Percentiles rank a stretch among this genome's conserved stretches.
Evolutionary conservation across 2,113 vertebrate genomes (phyloP).

Genomic region (Grantiella picta): DNA sequence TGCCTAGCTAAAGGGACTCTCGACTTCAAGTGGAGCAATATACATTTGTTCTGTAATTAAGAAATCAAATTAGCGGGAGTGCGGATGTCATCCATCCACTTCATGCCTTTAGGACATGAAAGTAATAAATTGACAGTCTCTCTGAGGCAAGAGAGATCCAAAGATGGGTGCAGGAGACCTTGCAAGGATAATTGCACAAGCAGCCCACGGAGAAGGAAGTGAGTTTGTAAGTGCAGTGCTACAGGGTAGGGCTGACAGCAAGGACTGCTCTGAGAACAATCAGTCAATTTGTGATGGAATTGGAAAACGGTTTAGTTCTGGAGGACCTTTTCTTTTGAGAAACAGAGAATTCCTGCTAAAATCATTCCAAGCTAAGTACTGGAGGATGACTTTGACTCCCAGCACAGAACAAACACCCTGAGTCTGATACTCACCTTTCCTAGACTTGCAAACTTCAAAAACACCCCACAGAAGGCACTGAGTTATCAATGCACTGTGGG

Average conservation of each 20-base stretch:
- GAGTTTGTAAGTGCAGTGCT: not conserved
- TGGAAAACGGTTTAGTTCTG: not conserved
- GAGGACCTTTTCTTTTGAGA: not conserved
- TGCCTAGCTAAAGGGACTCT: not conserved
- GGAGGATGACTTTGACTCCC: not conserved
- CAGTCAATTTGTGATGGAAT: not conserved
- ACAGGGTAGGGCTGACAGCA: not conserved
- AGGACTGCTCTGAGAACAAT: not conserved
- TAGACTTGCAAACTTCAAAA: not conserved
- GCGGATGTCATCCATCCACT: not conserved
- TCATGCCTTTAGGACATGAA: constrained; percentile 31
- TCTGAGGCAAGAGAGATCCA: not conserved
- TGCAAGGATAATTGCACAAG: not conserved
- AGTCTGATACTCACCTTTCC: not conserved
- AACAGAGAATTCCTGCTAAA: not conserved
- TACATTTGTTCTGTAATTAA: constrained; percentile 48
- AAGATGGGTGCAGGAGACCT: not conserved
- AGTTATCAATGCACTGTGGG: not conserved
- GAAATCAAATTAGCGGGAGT: constrained; percentile 38
- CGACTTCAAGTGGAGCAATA: not conserved
- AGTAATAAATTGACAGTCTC: not conserved
- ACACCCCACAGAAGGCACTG: rapidly evolving
- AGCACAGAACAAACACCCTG: not conserved
- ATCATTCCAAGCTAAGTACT: not conserved
- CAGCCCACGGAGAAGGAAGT: not conserved